Evolutionary conservation across 1,140 invertebrate genomes (phyloP), one percentile per base, ranked within the genome.

Genomic region (Holcopasites calliopsidis): DNA sequence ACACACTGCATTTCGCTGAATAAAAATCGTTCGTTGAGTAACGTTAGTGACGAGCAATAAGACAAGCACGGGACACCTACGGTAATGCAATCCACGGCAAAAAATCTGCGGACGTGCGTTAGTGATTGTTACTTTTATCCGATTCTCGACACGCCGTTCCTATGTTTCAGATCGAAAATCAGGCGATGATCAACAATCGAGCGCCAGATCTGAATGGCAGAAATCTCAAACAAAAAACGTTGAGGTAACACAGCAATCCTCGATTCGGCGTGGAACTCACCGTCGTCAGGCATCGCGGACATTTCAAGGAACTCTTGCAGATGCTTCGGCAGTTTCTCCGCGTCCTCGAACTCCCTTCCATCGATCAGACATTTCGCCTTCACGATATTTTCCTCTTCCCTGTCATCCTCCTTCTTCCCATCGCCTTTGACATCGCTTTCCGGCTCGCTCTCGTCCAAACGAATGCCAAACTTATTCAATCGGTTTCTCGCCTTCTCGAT

Each of bases 241-340:
- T 68, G 68, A 75, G 57, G 44, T 62, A 71, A 73, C 79, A 82
- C 79, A 80, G 52, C 72, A 77, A 72, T 72, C 79, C 74, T 50
- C 44, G 73, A 70, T 54, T 90, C 88, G 85, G 83, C 80, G n/a
- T n/a, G 78, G 70, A 79, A 92, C 92, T 92, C 91, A 93, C 92
- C 91, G 74, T 90, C 89, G 85, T 93, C 93, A 60, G 91, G 84
- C 33, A 89, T 80, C 4, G 28, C 31, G 3, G 89, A 86, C 18
- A 90, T 84, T 71, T 80, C 81, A 38, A 94, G 93, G 86, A 95
- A 94, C 83, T 96, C 95, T 80, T 94, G 93, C 70, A 97, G 91
- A 89, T 96, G 96, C 78, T 93, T 94, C 0, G 96, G 96, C 38
- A 96, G 89, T 44, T 93, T 92, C 69, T 92, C 92, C 6, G 94